A percentile compares a stretch with the other conserved stretches of the same genome.
phyloP scores from a whole-genome alignment of 1,140 invertebrate genomes.

The Drosophila lini region DNA sequence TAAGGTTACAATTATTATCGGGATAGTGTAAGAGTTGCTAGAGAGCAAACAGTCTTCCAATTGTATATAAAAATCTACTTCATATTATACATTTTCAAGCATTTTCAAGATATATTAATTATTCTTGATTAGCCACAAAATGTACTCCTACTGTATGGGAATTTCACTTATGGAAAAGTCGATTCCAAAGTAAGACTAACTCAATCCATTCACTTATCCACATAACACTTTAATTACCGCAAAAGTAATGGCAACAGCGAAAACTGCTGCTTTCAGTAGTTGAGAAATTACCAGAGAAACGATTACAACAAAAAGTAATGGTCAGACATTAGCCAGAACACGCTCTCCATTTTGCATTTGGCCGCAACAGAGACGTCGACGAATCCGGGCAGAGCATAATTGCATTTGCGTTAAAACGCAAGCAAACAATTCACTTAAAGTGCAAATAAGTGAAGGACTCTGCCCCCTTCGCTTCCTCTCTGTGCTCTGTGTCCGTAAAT shows the following conservation, averaged over 20 bases:
- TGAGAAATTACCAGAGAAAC: slow-evolving; percentile 45
- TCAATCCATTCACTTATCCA: slow-evolving; percentile 19
- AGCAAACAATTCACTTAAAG: slow-evolving; percentile 83
- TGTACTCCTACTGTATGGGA: background rate
- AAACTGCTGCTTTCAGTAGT: slow-evolving; percentile 11
- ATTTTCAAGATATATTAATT: background rate
- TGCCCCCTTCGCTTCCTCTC: background rate
- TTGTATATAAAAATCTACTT: background rate
- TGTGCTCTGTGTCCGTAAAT: slow-evolving; percentile 1
- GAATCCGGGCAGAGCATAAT: slow-evolving; percentile 67
- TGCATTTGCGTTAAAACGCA: slow-evolving; percentile 83
- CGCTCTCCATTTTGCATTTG: slow-evolving; percentile 54
- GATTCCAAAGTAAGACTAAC: slow-evolving; percentile 32
- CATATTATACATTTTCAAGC: background rate
- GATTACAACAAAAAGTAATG: slow-evolving; percentile 65
- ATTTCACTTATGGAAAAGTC: slow-evolving; percentile 14
- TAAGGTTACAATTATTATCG: no score
- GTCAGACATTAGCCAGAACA: slow-evolving; percentile 66
- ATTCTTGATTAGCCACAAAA: background rate
- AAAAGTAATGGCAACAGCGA: background rate
- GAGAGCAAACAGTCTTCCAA: background rate
- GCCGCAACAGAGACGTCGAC: slow-evolving; percentile 35
- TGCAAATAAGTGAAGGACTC: slow-evolving; percentile 73
- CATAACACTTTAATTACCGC: slow-evolving; percentile 45
- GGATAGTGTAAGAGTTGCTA: background rate